Evolutionary conservation across 2,888 invertebrate species (phyloP), one percentile per base, ranked within the genome.

Genomic region (Agonopterix alstromeriana): DNA sequence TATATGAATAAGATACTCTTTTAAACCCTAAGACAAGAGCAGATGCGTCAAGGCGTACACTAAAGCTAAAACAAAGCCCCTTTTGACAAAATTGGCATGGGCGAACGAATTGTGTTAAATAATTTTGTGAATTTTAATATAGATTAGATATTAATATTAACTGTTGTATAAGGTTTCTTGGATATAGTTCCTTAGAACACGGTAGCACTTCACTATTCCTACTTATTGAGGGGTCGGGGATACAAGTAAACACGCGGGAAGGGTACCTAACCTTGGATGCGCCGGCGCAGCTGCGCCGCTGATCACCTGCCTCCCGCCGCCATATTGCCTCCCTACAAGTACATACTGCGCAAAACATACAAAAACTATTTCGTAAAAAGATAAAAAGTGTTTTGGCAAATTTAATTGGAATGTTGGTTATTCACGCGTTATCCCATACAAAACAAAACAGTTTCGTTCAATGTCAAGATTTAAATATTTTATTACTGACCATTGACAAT

Each of bases 191-290:
- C 27, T 38, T 38, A n/a, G 11, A 2, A 12, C 17, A 50, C 51
- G 52, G 54, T 53, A 60, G 60, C 58, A 59, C 82, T 71, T 71
- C 81, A 76, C 82, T 83, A 82, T 61, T 58, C 27, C 27, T 7
- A 61, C 59, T 67, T 69, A 73, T 70, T 66, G 68, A 68, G 67
- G 66, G 60, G 58, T 57, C 63, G 63, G 64, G 65, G 73, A 58
- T 56, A 58, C 61, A 61, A 61, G 68, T 64, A 67, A 70, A 67
- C 66, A 68, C 57, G 73, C 66, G 71, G 75, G 77, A 75, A 69
- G 77, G 69, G 76, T 68, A 65, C 71, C 63, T 65, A 81, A 82
- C 83, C 86, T 83, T 87, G 82, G 75, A 67, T 66, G 73, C 65
- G 73, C 61, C 52, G 43, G 55, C 67, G 82, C 86, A 82, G 85